phyloP scores from a whole-genome alignment of 1,140 invertebrate genomes.

The Cecropterus lyciades region DNA sequence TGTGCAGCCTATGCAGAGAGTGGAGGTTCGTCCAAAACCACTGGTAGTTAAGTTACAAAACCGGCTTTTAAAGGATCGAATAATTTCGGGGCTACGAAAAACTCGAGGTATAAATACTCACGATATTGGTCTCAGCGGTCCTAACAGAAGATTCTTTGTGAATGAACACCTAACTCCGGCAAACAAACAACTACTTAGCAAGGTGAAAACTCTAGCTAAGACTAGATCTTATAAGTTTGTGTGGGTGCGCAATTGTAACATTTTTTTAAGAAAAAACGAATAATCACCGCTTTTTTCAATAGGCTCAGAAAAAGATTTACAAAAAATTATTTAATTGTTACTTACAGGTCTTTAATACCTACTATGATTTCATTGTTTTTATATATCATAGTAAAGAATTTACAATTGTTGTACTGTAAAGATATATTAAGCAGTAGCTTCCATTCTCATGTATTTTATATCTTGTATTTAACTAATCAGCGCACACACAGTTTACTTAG shows the following conservation, averaged over 20 bases:
- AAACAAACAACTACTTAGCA: constrained; percentile 37
- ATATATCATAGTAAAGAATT: too few species aligned
- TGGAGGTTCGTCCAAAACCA: constrained; percentile 29
- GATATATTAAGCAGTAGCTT: too few species aligned
- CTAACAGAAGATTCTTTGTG: constrained; percentile 36
- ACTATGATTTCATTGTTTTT: too few species aligned
- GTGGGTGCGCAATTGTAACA: constrained; percentile 37
- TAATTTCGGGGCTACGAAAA: constrained; percentile 30
- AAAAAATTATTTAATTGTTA: constrained; percentile 15
- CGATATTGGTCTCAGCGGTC: too few species aligned
- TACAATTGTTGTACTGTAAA: too few species aligned
- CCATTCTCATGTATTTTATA: too few species aligned
- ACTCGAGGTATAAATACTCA: constrained; percentile 31
- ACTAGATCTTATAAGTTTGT: constrained; percentile 38
- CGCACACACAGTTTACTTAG: too few species aligned
- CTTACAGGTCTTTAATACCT: not conserved
- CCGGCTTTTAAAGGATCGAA: constrained; percentile 20
- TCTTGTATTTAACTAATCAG: too few species aligned
- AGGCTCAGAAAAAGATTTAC: constrained; percentile 26
- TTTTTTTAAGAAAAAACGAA: constrained; percentile 43
- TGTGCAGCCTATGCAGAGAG: constrained; percentile 27
- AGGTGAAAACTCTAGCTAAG: constrained; percentile 9
- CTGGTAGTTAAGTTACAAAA: constrained; percentile 32
- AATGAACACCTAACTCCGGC: constrained; percentile 38
- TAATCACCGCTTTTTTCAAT: constrained; percentile 35